A percentile compares a stretch with the other conserved stretches of the same genome.
These are phyloP conservation scores for Bombus fervidus DNA, from an alignment of 1,140 invertebrate genomes.

Conservation along the genomic window DNA sequence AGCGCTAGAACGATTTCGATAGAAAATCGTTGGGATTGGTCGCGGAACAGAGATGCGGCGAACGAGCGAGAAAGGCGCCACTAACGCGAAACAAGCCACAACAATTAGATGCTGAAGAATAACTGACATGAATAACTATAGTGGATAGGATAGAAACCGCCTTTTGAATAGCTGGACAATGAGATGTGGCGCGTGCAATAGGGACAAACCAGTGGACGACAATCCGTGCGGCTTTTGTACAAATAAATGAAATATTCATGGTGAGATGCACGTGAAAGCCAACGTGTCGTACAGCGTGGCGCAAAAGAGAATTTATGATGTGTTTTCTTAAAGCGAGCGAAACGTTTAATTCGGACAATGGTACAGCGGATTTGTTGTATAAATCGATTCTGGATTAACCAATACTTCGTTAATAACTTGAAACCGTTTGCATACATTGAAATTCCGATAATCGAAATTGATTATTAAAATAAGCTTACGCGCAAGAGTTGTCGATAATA, in stretches of 20 bases:
- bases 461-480: too few relatives aligned
- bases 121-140: neutral
- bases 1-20: neutral
- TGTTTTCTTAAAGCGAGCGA: neutral
- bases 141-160: neutral
- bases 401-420: too few relatives aligned
- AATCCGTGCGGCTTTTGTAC: neutral
- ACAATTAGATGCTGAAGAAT: neutral
- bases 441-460: too few relatives aligned
- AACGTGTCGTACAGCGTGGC: neutral
- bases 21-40: neutral
- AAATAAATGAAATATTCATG: conserved; percentile 4
- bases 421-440: too few relatives aligned
- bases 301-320: neutral
- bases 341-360: neutral
- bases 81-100: neutral
- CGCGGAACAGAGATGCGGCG: too few relatives aligned
- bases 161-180: neutral
- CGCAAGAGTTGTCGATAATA: too few relatives aligned
- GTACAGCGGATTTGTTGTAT: too few relatives aligned
- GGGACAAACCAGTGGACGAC: neutral
- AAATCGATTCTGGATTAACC: too few relatives aligned
- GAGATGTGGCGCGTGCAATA: neutral
- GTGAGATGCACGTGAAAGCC: neutral
- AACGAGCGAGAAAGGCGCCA: too few relatives aligned